These are phyloP conservation scores for Mustela nigripes DNA, from an alignment of 2,113 vertebrate species.

Conservation along the genomic window DNA sequence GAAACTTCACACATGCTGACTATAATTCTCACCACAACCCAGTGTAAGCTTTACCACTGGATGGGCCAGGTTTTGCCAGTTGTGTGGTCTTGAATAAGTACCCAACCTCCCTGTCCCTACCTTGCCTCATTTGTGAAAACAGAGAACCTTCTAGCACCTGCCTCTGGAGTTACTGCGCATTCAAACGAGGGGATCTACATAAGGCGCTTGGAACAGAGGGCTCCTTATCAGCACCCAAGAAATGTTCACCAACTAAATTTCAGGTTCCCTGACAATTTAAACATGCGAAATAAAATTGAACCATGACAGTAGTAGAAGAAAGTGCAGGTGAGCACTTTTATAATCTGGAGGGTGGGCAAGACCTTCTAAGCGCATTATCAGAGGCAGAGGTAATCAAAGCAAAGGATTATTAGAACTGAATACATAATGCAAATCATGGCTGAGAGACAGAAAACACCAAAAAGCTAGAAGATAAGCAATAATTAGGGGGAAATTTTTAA, in stretches of 20 bases:
- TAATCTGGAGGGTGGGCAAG: neutral
- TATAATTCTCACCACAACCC: neutral
- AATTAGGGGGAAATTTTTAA: neutral
- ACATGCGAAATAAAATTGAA: neutral
- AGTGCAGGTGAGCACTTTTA: too few relatives aligned
- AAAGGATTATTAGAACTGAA: neutral
- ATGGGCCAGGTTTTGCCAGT: neutral
- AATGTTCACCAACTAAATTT: conserved; percentile 3
- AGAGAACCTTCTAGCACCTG: neutral
- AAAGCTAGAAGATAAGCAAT: neutral
- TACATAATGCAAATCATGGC: neutral
- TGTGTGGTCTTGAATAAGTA: neutral
- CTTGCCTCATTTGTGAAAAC: neutral
- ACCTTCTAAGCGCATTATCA: neutral
- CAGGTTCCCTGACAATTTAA: neutral
- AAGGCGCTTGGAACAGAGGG: neutral
- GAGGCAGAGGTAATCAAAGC: neutral
- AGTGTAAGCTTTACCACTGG: neutral
- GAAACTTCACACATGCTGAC: neutral
- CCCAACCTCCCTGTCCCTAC: neutral
- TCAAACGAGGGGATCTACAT: neutral
- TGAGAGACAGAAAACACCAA: neutral
- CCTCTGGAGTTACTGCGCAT: neutral
- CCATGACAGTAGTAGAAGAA: neutral
- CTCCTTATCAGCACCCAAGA: neutral